These are phyloP conservation scores for Pristionchus arcanus DNA, from an alignment of 2,888 invertebrate species.

Conservation along the genomic window DNA sequence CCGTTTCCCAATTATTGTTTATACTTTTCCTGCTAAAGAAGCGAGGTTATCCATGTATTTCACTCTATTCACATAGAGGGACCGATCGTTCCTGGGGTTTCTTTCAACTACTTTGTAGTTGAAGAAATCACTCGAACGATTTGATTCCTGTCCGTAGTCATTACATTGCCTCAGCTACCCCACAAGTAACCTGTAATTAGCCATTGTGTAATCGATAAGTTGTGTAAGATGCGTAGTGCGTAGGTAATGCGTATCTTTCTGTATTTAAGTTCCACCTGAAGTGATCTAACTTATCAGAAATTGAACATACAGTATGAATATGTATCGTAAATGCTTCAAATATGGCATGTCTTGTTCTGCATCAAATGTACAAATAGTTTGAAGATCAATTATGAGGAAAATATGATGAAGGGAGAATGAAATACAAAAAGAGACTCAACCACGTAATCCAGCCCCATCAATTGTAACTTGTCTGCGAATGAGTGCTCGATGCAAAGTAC, in stretches of 20 bases:
- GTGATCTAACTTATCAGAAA: constrained; percentile 40
- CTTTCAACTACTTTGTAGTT: too few relatives aligned
- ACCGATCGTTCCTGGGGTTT: neutral
- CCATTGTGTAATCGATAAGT: neutral
- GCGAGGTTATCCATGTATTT: constrained; percentile 41
- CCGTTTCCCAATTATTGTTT: neutral
- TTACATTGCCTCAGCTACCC: constrained; percentile 43
- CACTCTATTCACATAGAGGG: neutral
- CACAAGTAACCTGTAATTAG: constrained; percentile 19
- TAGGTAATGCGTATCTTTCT: constrained; percentile 35
- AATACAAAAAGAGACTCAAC: neutral
- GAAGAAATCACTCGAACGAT: neutral
- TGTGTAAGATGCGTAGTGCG: constrained; percentile 20
- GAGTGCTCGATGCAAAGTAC: constrained; percentile 1
- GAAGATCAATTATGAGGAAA: constrained; percentile 15
- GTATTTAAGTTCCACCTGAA: constrained; percentile 29
- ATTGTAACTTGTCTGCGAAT: constrained; percentile 38
- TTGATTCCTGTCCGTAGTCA: constrained; percentile 5
- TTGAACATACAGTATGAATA: constrained; percentile 46
- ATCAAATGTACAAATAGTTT: constrained; percentile 25
- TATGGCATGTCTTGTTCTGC: neutral
- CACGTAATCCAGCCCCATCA: neutral
- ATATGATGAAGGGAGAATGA: neutral
- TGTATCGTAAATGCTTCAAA: constrained; percentile 45
- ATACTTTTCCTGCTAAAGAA: constrained; percentile 10